Conservation (phyloP, 2,888 invertebrate genomes). For the Lathronympha strigana region DNA sequence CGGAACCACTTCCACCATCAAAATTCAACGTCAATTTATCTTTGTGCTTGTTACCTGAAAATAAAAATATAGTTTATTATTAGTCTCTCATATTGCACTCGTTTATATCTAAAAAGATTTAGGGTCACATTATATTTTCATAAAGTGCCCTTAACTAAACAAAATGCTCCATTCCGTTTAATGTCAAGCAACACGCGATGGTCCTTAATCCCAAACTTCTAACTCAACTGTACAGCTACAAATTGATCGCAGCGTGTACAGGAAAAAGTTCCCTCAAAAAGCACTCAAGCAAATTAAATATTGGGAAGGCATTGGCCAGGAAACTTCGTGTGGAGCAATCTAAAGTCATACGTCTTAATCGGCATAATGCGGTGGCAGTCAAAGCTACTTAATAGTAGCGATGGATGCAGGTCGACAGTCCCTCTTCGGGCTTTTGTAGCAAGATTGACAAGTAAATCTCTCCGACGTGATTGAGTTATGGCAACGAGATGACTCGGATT, state of each 20-base stretch:
- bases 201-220: conserved; percentile 61
- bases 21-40: conserved; percentile 91
- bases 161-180: conserved; percentile 49
- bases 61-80: conserved; percentile 43
- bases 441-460: conserved; percentile 66
- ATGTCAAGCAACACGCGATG: conserved; percentile 65
- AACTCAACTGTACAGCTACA: conserved; percentile 79
- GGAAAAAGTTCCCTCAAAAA: conserved; percentile 77
- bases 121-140: conserved; percentile 9
- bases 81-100: conserved; percentile 14
- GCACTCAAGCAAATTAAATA: conserved; percentile 84
- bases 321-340: conserved; percentile 69
- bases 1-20: conserved; percentile 79
- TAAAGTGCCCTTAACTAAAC: conserved; percentile 43
- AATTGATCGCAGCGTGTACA: conserved; percentile 74
- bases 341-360: conserved; percentile 80
- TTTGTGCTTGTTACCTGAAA: conserved; percentile 84
- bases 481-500: conserved; percentile 27
- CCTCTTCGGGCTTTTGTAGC: conserved; percentile 58
- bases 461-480: conserved; percentile 53
- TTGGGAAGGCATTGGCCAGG: conserved; percentile 69
- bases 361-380: conserved; percentile 77
- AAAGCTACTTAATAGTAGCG: conserved; percentile 66
- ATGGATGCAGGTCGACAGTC: conserved; percentile 71
- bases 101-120: conserved; percentile 16